Base-by-base conservation (phyloP, 2,113 vertebrate genomes). In the Orientallactaga bullata region DNA sequence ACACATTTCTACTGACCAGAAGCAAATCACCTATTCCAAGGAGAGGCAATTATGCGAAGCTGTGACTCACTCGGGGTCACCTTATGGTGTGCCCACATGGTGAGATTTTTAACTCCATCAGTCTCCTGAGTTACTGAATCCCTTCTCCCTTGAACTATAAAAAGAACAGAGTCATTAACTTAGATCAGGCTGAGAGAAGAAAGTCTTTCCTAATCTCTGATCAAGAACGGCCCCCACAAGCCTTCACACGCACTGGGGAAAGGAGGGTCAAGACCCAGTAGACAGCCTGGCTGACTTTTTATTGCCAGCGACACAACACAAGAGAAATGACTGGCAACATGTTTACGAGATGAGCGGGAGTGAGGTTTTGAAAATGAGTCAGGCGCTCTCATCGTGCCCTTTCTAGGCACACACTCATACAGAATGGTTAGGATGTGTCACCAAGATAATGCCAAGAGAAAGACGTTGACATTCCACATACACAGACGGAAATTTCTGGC, bases 51-150 rank as follows among this genome's bases (percentile, higher is more conserved):
- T 32, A 47, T 72, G 30, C 39, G 71, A 74, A 74, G n/a, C 58
- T 13, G 61, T 87, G 77, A 87, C 51, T 82, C 74, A 58, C 0
- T 1, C 18, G 12, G 69, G 13, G 65, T 88, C 76, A 78, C 63
- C 9, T 47, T 93, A 60, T 30, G 71, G 21, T 35, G 63, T 28
- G 23, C 16, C 37, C 74, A 69, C n/a, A 65, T 91, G 88, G n/a
- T 28, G 80, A 79, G 32, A 83, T 92, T 55, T 58, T 72, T 60
- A 51, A 42, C 81, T n/a, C 12, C n/a, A 42, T 68, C 81, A 47
- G 71, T 65, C 55, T 77, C 58, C 72, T 37, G 55, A 32, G 51
- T 83, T 92, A 71, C 73, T 92, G 86, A 95, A 65, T 87, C 92
- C 78, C 73, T 79, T 68, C 58, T 82, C 92, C 61, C 30, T 13